Evolutionary conservation across 2,113 vertebrate species (phyloP).

Genomic region (Calypte anna): DNA sequence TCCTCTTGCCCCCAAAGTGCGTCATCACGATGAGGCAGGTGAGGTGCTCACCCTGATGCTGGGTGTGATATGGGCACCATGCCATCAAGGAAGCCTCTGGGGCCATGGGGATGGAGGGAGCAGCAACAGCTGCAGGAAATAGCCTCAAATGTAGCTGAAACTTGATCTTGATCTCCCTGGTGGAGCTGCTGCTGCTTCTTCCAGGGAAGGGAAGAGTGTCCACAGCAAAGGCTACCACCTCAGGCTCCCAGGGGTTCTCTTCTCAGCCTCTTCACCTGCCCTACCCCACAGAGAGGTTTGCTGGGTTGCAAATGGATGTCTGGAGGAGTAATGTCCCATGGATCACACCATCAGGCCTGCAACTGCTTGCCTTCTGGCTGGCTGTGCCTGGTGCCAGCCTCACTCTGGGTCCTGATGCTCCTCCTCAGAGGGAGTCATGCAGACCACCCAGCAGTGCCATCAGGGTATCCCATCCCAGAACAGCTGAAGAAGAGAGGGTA

Average conservation of each 20-base stretch:
- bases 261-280: background rate
- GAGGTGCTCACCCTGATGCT: rapidly evolving
- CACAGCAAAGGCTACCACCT: background rate
- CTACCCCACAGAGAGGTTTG: rapidly evolving
- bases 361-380: background rate
- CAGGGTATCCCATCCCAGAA: background rate
- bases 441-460: background rate
- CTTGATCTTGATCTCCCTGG: background rate
- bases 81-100: background rate
- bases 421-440: background rate
- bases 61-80: background rate
- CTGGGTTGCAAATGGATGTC: background rate
- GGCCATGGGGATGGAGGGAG: rapidly evolving
- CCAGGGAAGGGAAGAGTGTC: background rate
- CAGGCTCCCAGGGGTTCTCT: background rate
- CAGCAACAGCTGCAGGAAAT: constrained; percentile 30
- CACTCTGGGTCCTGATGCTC: background rate
- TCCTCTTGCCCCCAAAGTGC: background rate
- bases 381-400: background rate
- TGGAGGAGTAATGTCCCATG: background rate
- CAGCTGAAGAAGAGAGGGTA: background rate
- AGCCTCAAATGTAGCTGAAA: background rate
- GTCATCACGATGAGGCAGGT: background rate
- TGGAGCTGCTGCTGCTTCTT: background rate
- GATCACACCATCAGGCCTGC: background rate